phyloP scores from a whole-genome alignment of 2,888 invertebrate species.

The Quadriops clusia region DNA sequence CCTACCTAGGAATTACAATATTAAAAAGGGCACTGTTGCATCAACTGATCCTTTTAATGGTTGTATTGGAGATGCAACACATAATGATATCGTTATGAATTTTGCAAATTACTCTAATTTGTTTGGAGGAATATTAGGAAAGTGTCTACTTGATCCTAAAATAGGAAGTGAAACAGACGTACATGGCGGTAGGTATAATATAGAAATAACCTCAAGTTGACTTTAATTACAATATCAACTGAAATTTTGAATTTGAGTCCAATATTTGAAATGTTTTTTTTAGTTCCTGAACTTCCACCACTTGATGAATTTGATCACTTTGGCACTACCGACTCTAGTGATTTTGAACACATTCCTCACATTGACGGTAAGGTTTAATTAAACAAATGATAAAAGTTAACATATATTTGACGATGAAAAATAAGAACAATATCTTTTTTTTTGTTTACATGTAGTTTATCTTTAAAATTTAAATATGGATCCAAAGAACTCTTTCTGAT shows the following conservation, averaged over 20 bases:
- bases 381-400: no score
- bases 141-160: conserved; percentile 39
- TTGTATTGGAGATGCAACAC: conserved; percentile 85
- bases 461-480: no score
- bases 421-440: no score
- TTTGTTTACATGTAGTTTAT: no score
- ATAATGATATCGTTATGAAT: conserved; percentile 70
- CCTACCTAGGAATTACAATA: conserved; percentile 48
- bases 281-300: conserved; percentile 28
- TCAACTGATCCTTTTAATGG: conserved; percentile 63
- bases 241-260: no score
- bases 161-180: conserved; percentile 25
- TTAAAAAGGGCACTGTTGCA: conserved; percentile 43
- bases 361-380: conserved; percentile 8
- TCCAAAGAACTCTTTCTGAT: no score
- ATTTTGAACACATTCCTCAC: conserved; percentile 1
- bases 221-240: background rate
- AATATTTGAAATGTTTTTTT: no score
- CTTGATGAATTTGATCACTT: conserved; percentile 14
- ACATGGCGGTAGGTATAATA: conserved; percentile 22
- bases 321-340: conserved; percentile 4
- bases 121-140: conserved; percentile 47
- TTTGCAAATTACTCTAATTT: conserved; percentile 58
- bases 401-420: no score
- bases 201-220: conserved; percentile 2